These are phyloP conservation scores for Prionace glauca DNA, from an alignment of 2,797 vertebrate genomes.

Conservation along the genomic window DNA sequence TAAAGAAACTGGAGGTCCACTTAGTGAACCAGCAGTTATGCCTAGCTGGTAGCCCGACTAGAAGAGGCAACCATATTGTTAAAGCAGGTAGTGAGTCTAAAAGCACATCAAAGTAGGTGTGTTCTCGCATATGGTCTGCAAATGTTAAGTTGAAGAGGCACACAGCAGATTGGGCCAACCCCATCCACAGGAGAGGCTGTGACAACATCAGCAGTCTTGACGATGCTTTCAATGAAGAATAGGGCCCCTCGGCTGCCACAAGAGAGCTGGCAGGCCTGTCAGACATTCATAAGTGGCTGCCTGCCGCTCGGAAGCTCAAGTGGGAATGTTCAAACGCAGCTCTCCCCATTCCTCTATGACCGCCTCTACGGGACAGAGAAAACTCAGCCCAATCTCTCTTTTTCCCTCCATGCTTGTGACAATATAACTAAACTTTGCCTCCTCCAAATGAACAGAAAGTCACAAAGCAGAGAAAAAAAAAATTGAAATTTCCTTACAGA, in stretches of 20 bases:
- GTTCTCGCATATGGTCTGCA: not conserved
- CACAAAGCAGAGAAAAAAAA: not conserved
- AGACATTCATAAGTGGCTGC: not conserved
- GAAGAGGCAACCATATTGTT: too few species aligned
- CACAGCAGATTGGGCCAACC: too few species aligned
- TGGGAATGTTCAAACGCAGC: too few species aligned
- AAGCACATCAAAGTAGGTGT: not conserved
- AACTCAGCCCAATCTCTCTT: not conserved
- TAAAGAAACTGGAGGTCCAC: not conserved
- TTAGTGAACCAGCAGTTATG: not conserved
- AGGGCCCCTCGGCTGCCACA: too few species aligned
- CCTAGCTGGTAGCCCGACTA: too few species aligned
- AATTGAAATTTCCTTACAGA: not conserved
- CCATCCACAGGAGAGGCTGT: not conserved
- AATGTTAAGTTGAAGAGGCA: not conserved
- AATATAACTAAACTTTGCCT: not conserved
- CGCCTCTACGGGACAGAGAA: too few species aligned
- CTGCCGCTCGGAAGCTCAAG: not conserved
- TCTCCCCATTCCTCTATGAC: not conserved
- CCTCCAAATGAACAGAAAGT: not conserved
- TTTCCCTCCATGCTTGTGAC: not conserved
- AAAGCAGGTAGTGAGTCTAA: too few species aligned
- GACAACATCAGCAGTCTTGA: not conserved
- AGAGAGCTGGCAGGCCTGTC: not conserved
- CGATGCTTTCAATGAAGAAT: not conserved